Base-by-base conservation (phyloP, 23 tunicate genomes). In the Halocynthia roretzi region DNA sequence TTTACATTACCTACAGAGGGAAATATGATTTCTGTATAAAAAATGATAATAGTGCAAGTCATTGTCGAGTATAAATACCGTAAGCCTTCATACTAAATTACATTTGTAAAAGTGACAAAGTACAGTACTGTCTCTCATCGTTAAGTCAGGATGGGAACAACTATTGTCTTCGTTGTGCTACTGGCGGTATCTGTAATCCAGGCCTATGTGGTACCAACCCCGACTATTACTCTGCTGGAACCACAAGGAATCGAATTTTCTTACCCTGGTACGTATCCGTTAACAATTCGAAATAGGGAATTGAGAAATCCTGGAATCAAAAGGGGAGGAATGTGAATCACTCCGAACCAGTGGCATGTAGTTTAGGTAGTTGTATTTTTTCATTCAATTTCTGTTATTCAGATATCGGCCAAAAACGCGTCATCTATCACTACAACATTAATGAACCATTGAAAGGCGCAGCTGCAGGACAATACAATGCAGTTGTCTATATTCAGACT, bases 361-460 rank as follows among this genome's bases (percentile, higher is more conserved):
- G 44, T 31, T 31, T 31, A 31, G 4, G 44, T 31, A 31, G 17
- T 58, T 58, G 15, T 58, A 58, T 14, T 58, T 58, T 58, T 58
- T 58, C 63, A 58, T n/a, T 1, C 17, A 4, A 31, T 48, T 51
- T 48, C 2, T 31, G 5, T n/a, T 40, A 73, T 80, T 1, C 82
- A 87, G 93, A 80, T 52, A 87, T 71, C 23, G 76, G 76, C 6
- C 61, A 51, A 0, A 67, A 56, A 4, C 66, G 77, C 31, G 95
- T 88, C 8, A 71, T 82, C 7, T 88, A 65, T 60, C 95, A 88
- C 22, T 88, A 78, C 87, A 83, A 63, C 77, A 88, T 88, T 71
- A 88, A 88, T 56, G 50, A 54, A 51, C 84, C 81, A 5, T 79
- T 88, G 67, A 6, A 53, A 54, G 88, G 88, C 8, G 95, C 83